Conservation (phyloP, 1,140 invertebrate genomes). For the Drosophila teissieri region DNA sequence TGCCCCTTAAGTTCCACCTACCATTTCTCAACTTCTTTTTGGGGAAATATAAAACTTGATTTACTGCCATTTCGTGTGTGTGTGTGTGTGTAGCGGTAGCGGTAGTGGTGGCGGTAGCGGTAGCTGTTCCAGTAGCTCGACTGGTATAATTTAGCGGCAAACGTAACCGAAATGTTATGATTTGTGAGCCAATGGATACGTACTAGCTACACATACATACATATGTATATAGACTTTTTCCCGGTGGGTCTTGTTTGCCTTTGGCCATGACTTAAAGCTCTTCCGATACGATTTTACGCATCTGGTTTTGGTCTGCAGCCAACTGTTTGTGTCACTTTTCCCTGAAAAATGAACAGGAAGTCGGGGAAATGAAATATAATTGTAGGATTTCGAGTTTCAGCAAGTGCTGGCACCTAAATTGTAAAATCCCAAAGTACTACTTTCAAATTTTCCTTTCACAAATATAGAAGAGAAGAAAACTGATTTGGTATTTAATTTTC, state of each 20-base stretch:
- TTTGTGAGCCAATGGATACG: conserved; percentile 76
- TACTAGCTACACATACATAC: conserved; percentile 8
- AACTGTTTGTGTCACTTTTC: conserved; percentile 25
- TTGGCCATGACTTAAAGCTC: conserved; percentile 49
- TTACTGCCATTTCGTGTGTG: conserved; percentile 67
- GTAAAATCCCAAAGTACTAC: background rate
- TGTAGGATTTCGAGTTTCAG: too few relatives aligned
- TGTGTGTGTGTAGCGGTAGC: conserved; percentile 4
- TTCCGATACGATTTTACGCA: conserved; percentile 40
- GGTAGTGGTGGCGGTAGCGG: conserved; percentile 19
- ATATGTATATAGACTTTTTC: conserved; percentile 12
- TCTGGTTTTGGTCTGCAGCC: conserved; percentile 14
- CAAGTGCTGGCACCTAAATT: too few relatives aligned
- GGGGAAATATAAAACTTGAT: conserved; percentile 84
- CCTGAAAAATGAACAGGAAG: background rate
- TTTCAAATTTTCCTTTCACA: background rate
- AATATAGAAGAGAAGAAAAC: conserved; percentile 19
- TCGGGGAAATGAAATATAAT: too few relatives aligned
- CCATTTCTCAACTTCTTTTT: conserved; percentile 61
- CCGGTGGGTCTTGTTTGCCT: conserved; percentile 24
- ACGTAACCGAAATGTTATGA: conserved; percentile 77
- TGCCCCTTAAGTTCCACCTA: conserved; percentile 37
- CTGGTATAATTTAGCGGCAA: conserved; percentile 75
- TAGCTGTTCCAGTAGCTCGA: conserved; percentile 40
- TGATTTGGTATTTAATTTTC: conserved; percentile 57